Evolutionary conservation across 2,888 invertebrate genomes (phyloP).

Genomic region (Sepiola atlantica): DNA sequence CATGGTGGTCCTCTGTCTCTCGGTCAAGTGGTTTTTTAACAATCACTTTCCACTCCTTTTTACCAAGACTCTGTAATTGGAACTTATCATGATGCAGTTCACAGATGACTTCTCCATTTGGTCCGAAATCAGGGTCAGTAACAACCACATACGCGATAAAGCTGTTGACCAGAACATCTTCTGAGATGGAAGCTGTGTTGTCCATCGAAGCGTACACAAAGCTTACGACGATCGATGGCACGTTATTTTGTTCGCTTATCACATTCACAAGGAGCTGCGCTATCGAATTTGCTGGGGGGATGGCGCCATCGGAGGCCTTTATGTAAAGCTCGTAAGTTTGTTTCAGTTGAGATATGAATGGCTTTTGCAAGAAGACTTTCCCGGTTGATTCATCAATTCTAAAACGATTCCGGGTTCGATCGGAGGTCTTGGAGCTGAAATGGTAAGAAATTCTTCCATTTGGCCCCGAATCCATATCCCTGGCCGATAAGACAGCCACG

Average conservation of each 20-base stretch:
- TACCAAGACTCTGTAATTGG: neutral
- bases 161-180: neutral
- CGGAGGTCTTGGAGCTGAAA: neutral
- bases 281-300: neutral
- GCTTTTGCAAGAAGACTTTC: neutral
- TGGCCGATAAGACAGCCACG: neutral
- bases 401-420: neutral
- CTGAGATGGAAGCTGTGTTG: neutral
- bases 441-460: neutral
- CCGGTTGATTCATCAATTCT: neutral
- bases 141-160: neutral
- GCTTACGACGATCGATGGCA: neutral
- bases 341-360: neutral
- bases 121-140: neutral
- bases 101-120: neutral
- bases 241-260: neutral
- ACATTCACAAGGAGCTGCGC: neutral
- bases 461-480: neutral
- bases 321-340: neutral
- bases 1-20: neutral
- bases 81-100: neutral
- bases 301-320: neutral
- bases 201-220: slow-evolving; percentile 15
- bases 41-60: neutral
- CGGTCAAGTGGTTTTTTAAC: neutral